phyloP scores from a whole-genome alignment of 2,113 vertebrate genomes.

The Corvus cornix region DNA sequence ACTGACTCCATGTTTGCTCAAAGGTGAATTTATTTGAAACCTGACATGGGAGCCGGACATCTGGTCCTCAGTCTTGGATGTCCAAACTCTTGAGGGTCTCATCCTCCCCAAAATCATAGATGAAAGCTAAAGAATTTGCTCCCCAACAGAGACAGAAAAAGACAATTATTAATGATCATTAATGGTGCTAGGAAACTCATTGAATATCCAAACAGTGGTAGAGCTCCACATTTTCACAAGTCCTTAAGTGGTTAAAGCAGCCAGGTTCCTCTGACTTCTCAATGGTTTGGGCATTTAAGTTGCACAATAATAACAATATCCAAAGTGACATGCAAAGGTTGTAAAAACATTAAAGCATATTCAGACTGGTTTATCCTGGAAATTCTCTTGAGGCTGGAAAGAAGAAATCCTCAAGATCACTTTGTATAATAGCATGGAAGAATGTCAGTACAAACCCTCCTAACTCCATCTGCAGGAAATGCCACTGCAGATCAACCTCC shows the following conservation, averaged over 20 bases:
- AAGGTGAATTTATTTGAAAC: background rate
- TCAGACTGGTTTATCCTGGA: background rate
- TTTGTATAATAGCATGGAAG: background rate
- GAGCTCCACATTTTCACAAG: background rate
- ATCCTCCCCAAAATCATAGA: background rate
- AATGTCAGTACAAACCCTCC: background rate
- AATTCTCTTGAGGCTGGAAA: background rate
- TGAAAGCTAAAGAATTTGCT: background rate
- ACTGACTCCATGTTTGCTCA: background rate
- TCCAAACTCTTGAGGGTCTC: background rate
- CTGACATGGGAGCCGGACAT: accelerated
- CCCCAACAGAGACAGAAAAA: background rate
- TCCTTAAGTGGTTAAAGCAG: background rate
- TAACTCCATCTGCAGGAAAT: background rate
- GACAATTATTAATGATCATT: background rate
- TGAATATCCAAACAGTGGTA: background rate
- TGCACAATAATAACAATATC: background rate
- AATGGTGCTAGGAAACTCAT: background rate
- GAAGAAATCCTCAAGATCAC: background rate
- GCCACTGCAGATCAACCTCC: background rate
- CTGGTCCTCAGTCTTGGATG: background rate
- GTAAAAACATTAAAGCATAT: background rate
- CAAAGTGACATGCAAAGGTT: background rate
- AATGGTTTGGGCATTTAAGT: background rate
- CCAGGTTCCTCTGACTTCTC: background rate